Evolutionary conservation across 2,113 vertebrate species (phyloP).

Genomic region (Psettodes erumei): DNA sequence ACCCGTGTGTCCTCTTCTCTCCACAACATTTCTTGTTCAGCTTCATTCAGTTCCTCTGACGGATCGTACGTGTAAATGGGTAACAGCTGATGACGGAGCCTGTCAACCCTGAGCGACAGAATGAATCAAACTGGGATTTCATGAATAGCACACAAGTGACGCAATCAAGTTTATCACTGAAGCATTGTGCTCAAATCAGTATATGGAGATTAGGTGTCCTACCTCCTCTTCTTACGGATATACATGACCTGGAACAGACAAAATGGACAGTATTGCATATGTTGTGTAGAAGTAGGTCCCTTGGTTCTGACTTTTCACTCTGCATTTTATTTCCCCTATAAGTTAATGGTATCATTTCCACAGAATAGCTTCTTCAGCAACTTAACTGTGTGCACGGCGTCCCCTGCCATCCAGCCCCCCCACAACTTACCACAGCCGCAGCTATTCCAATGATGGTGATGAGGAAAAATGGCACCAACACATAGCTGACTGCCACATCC

Average conservation of each 20-base stretch:
- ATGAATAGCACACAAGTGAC: background rate
- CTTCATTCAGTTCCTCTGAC: constrained; percentile 91
- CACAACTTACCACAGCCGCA: constrained; percentile 90
- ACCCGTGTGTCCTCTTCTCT: constrained; percentile 91
- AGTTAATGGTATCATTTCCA: background rate
- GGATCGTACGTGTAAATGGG: constrained; percentile 96
- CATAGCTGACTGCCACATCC: constrained; percentile 86
- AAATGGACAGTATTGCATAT: background rate
- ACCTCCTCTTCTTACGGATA: constrained; percentile 91
- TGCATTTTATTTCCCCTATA: background rate
- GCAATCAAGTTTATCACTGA: background rate
- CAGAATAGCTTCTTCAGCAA: background rate
- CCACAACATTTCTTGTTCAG: constrained; percentile 91
- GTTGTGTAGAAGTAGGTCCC: background rate
- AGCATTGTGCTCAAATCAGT: background rate
- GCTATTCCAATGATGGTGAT: constrained; percentile 88
- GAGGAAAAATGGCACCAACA: constrained; percentile 91
- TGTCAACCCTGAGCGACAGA: constrained; percentile 84
- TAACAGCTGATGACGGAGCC: constrained; percentile 92
- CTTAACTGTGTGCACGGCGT: background rate
- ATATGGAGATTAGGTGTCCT: background rate
- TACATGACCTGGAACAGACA: constrained; percentile 88
- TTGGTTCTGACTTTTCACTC: background rate
- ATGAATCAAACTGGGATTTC: background rate
- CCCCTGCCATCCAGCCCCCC: background rate